Evolutionary conservation across 2,113 vertebrate species (phyloP).

Genomic region (Alligator sinensis): DNA sequence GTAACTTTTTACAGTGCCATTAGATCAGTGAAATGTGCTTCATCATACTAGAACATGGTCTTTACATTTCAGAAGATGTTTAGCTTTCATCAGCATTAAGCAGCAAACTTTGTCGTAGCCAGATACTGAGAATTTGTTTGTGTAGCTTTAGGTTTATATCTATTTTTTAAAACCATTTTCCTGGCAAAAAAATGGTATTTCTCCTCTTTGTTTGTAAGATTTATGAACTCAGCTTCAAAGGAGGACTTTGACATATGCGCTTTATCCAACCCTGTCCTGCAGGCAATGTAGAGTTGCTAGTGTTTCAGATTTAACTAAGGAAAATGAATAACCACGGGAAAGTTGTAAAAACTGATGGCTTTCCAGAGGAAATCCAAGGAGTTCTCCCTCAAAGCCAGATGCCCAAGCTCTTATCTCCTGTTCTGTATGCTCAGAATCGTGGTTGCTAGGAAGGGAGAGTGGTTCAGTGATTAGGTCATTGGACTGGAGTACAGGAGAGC

Average conservation of each 20-base stretch:
- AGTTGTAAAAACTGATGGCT: background rate
- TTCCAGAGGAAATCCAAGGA: background rate
- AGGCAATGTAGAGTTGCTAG: background rate
- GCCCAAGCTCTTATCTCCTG: background rate
- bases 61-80: constrained; percentile 49
- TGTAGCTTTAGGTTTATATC: constrained; percentile 18
- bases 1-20: constrained; percentile 33
- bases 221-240: constrained; percentile 34
- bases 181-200: background rate
- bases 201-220: background rate
- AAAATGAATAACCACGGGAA: background rate
- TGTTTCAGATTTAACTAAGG: background rate
- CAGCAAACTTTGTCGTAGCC: background rate
- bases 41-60: background rate
- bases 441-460: background rate
- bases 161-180: constrained; percentile 33
- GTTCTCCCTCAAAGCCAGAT: background rate
- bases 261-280: constrained; percentile 15
- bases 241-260: background rate
- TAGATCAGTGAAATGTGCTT: constrained; percentile 18
- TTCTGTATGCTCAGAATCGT: background rate
- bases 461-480: background rate
- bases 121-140: constrained; percentile 42
- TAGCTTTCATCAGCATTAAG: constrained; percentile 34
- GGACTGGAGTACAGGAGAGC: background rate